Evolutionary conservation across 2,113 vertebrate species (phyloP), one percentile per base, ranked within the genome.

Genomic region (Oncorhynchus gorbuscha): DNA sequence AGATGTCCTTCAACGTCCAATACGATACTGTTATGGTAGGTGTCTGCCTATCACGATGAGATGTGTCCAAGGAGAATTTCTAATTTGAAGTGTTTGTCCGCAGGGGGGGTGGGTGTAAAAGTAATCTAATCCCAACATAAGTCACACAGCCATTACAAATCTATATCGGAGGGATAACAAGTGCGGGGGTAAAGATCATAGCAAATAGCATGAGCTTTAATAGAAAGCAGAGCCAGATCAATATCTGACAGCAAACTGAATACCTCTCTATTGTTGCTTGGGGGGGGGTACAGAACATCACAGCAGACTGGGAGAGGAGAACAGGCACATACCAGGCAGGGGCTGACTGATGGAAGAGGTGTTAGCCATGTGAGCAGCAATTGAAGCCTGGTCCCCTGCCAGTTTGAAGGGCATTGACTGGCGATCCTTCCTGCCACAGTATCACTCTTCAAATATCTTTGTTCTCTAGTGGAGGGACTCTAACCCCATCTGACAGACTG

Each of bases 201-300:
- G 48, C 39, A 8, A 59, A 59, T 24, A 45, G 65, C 69, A 49
- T 59, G 69, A 79, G 66, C 74, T 76, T 61, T 76, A 16, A 71
- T 80, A 35, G 79, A 35, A 71, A 59, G 49, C 76, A n/a, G 67
- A 73, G 65, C 20, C 59, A 73, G 82, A 78, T 80, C 76, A 73
- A 78, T 80, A 84, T 71, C 78, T 5, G 30, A 62, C 2, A 12
- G 66, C 64, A 28, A 18, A 49, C 71, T 69, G 18, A 49, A 20
- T 59, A 72, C 24, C 59, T 76, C 76, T 79, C 55, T 67, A 71
- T 79, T 35, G 13, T 35, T 59, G 66, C 72, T 74, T 4, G 72
- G 12, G 30, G 11, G 59, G 32, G 72, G n/a, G 35, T 3, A 55
- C 4, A 14, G 13, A 4, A 14, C 49, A 13, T 14, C 49, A n/a